A percentile compares a stretch with the other conserved stretches of the same genome.
These are phyloP conservation scores for Drosophila pruinosa DNA, from an alignment of 1,140 invertebrate species.

Conservation along the genomic window DNA sequence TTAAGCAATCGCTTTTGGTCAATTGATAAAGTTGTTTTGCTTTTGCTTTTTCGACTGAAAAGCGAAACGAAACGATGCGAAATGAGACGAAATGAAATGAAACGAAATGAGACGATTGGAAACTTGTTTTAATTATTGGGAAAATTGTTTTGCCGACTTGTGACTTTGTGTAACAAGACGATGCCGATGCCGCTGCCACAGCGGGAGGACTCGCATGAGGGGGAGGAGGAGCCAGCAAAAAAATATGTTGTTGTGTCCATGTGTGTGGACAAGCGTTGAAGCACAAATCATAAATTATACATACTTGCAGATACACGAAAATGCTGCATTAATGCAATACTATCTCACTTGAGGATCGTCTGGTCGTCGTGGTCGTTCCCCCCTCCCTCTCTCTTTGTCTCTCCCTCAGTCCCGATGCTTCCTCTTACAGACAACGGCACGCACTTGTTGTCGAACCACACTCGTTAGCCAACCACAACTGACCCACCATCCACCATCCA, in stretches of 20 bases:
- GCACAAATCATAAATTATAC: constrained; percentile 43
- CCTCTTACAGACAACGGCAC: no score
- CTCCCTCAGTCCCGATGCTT: background rate
- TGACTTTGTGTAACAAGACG: constrained; percentile 1
- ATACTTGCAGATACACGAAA: constrained; percentile 28
- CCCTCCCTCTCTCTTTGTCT: background rate
- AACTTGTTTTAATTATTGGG: constrained; percentile 60
- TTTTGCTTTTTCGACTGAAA: background rate
- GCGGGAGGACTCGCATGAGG: no score
- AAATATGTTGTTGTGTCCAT: background rate
- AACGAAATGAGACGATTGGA: background rate
- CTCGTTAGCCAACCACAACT: constrained; percentile 22
- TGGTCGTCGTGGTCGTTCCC: no score
- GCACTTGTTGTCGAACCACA: constrained; percentile 6
- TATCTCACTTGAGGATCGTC: constrained; percentile 21
- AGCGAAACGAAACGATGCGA: background rate
- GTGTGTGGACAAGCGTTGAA: constrained; percentile 25
- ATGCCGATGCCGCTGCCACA: no score
- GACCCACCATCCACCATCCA: constrained; percentile 18
- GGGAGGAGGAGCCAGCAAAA: background rate
- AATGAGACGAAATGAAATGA: background rate
- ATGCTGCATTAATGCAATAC: constrained; percentile 24
- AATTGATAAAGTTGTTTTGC: constrained; percentile 43
- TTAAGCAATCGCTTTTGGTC: constrained; percentile 35
- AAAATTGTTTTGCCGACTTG: constrained; percentile 38